phyloP scores from a whole-genome alignment of 2,113 vertebrate genomes.

The Fregata magnificens region DNA sequence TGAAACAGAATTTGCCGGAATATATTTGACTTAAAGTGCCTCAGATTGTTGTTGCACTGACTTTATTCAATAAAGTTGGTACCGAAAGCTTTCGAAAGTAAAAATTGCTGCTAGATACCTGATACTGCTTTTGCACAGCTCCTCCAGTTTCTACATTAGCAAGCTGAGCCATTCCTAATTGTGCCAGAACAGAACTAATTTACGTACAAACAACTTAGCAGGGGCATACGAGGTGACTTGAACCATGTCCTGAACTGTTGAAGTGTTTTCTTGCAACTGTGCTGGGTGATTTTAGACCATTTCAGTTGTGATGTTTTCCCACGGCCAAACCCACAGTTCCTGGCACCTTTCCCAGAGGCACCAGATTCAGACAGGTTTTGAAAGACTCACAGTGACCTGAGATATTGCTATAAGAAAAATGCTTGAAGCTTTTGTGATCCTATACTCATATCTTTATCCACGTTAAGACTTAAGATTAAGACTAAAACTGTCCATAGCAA shows the following conservation, averaged over 20 bases:
- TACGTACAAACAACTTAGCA: not conserved
- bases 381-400: not conserved
- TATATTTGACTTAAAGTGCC: not conserved
- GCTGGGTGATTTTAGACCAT: not conserved
- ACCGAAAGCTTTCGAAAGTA: not conserved
- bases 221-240: not conserved
- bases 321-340: not conserved
- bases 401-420: not conserved
- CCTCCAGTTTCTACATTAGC: not conserved
- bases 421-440: not conserved
- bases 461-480: not conserved
- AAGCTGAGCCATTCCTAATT: not conserved
- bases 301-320: not conserved
- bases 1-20: not conserved
- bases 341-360: not conserved
- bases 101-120: not conserved
- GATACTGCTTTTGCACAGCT: not conserved
- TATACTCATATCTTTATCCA: not conserved
- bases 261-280: not conserved
- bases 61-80: not conserved
- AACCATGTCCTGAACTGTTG: not conserved
- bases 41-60: not conserved
- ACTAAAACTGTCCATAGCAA: not conserved
- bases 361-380: not conserved
- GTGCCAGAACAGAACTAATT: slow-evolving; percentile 1